A percentile compares a stretch with the other conserved stretches of the same genome.
Conservation (phyloP, 2,888 invertebrate genomes). For the Drosophila merina region DNA sequence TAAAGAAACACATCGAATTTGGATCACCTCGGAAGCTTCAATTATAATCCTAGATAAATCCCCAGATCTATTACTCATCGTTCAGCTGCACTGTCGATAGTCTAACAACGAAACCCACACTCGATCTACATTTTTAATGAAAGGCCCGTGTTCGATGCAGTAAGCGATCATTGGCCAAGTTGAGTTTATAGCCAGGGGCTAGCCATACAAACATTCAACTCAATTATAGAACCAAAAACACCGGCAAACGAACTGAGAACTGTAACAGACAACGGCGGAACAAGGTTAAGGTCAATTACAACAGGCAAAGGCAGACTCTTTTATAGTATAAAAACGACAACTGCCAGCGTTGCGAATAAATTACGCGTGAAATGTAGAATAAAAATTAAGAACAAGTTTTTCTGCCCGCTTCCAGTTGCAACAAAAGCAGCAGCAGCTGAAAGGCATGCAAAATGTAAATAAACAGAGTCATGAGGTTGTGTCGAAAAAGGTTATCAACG, state of each 20-base stretch:
- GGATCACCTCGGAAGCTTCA: constrained; percentile 12
- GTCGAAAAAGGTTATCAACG: not conserved
- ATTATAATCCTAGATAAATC: constrained; percentile 5
- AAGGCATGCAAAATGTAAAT: constrained; percentile 28
- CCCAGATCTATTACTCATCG: constrained; percentile 18
- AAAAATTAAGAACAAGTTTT: constrained; percentile 72
- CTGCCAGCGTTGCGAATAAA: constrained; percentile 56
- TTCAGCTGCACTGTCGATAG: constrained; percentile 25
- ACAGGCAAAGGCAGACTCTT: constrained; percentile 37
- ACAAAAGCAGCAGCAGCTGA: constrained; percentile 6
- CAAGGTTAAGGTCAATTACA: constrained; percentile 77
- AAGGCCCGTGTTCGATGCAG: constrained; percentile 27
- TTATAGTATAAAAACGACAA: constrained; percentile 34
- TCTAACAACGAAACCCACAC: constrained; percentile 16
- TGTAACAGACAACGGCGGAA: constrained; percentile 47
- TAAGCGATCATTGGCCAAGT: constrained; percentile 26
- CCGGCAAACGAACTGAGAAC: constrained; percentile 32
- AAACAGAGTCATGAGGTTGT: constrained; percentile 33
- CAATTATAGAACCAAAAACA: constrained; percentile 31
- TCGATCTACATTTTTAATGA: constrained; percentile 23
- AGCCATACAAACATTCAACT: constrained; percentile 12
- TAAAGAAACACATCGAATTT: not conserved
- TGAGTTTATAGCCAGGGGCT: constrained; percentile 10
- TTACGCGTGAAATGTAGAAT: constrained; percentile 62
- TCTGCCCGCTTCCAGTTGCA: constrained; percentile 24